Evolutionary conservation across 2,888 invertebrate species (phyloP).

Genomic region (Biston betularia): DNA sequence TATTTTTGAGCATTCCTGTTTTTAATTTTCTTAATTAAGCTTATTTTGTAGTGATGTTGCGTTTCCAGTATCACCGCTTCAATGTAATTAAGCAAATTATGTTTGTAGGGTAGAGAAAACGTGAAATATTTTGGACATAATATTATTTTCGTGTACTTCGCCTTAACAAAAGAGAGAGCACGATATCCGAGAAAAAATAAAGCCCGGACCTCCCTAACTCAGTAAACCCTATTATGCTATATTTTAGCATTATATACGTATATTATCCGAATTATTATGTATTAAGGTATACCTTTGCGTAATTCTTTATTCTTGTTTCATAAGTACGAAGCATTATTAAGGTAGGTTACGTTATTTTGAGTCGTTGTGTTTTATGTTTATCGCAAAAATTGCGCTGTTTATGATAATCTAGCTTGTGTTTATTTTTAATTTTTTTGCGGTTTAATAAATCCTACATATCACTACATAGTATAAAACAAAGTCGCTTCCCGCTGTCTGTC

Average conservation of each 20-base stretch:
- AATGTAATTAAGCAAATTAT: too few species aligned
- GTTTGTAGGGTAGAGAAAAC: too few species aligned
- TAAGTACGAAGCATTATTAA: conserved; percentile 27
- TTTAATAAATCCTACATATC: too few species aligned
- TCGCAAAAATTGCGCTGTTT: not conserved
- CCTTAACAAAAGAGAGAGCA: conserved; percentile 28
- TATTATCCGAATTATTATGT: conserved; percentile 37
- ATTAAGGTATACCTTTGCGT: conserved; percentile 39
- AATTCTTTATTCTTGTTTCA: conserved; percentile 37
- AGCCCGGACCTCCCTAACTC: conserved; percentile 37
- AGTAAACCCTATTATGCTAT: conserved; percentile 41
- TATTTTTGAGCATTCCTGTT: too few species aligned
- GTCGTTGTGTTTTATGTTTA: conserved; percentile 10
- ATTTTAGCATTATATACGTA: conserved; percentile 36
- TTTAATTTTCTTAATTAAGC: too few species aligned
- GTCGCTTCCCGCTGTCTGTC: too few species aligned
- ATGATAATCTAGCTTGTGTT: not conserved
- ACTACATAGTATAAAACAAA: too few species aligned
- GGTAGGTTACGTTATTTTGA: conserved; percentile 25
- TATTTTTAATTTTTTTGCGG: not conserved
- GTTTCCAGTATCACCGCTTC: too few species aligned
- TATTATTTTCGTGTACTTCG: conserved; percentile 10
- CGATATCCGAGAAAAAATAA: conserved; percentile 37
- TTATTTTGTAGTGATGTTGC: too few species aligned
- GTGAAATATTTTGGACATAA: not conserved